phyloP scores from a whole-genome alignment of 2,888 invertebrate genomes.

The Pristionchus maxplancki region DNA sequence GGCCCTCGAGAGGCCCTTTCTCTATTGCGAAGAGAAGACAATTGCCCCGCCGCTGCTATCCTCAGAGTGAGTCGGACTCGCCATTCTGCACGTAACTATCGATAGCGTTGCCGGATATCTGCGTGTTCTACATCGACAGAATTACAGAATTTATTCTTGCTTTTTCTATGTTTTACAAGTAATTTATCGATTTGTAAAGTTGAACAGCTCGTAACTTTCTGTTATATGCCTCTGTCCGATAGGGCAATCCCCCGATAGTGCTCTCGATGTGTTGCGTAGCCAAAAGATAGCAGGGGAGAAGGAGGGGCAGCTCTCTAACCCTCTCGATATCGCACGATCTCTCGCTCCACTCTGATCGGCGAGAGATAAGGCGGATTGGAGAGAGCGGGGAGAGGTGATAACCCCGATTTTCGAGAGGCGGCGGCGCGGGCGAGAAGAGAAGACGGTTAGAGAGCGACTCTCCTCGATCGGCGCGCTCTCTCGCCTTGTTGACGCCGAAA shows the following conservation, averaged over 20 bases:
- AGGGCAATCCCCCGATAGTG: background rate
- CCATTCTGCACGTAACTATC: no score
- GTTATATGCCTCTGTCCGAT: no score
- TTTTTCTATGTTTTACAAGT: no score
- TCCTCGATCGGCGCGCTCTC: background rate
- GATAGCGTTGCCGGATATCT: no score
- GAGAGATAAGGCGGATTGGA: background rate
- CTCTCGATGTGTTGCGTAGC: background rate
- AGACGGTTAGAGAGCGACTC: background rate
- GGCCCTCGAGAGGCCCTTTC: no score
- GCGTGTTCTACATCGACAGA: no score
- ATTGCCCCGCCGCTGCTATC: no score
- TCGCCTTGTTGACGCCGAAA: slow-evolving; percentile 5
- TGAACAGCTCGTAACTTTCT: no score
- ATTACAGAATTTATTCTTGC: no score
- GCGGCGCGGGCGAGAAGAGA: background rate
- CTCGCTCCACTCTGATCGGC: background rate
- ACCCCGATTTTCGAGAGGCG: background rate
- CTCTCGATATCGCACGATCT: background rate
- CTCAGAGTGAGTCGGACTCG: no score
- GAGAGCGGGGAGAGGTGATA: slow-evolving; percentile 2
- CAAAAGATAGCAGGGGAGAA: background rate
- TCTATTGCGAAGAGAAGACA: no score
- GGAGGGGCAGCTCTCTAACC: background rate
- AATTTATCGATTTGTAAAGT: no score